phyloP scores from a whole-genome alignment of 2,113 vertebrate species.

The Pyxicephalus adspersus region DNA sequence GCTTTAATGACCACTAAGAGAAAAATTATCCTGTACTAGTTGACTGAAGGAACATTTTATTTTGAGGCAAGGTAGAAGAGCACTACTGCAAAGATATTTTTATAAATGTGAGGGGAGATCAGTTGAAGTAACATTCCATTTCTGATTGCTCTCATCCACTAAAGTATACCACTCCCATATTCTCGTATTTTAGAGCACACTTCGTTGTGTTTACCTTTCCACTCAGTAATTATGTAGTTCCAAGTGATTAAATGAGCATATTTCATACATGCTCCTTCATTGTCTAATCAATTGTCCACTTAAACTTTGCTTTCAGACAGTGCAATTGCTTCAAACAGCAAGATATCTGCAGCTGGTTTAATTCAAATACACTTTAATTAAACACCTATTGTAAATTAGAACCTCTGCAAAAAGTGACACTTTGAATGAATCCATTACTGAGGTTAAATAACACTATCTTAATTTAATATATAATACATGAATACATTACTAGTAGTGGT shows the following conservation, averaged over 20 bases:
- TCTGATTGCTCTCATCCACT: too few relatives aligned
- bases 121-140: too few relatives aligned
- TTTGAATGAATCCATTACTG: neutral
- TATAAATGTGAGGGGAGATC: too few relatives aligned
- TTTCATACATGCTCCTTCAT: neutral
- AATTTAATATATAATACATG: neutral
- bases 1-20: too few relatives aligned
- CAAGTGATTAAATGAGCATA: slow-evolving; percentile 28
- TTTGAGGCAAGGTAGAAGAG: too few relatives aligned
- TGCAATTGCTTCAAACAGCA: slow-evolving; percentile 2
- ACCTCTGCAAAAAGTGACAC: neutral
- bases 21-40: too few relatives aligned
- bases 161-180: too few relatives aligned
- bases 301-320: slow-evolving; percentile 18
- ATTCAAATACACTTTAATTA: neutral
- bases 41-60: too few relatives aligned
- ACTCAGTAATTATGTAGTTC: slow-evolving; percentile 23
- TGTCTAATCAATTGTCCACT: slow-evolving; percentile 48
- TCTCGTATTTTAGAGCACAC: neutral
- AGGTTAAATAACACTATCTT: neutral
- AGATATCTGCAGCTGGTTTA: slow-evolving; percentile 1
- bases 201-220: neutral
- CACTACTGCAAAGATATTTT: too few relatives aligned
- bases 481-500: neutral
- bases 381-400: neutral